phyloP scores from a whole-genome alignment of 2,888 invertebrate species.

The Phragmatobia fuliginosa region DNA sequence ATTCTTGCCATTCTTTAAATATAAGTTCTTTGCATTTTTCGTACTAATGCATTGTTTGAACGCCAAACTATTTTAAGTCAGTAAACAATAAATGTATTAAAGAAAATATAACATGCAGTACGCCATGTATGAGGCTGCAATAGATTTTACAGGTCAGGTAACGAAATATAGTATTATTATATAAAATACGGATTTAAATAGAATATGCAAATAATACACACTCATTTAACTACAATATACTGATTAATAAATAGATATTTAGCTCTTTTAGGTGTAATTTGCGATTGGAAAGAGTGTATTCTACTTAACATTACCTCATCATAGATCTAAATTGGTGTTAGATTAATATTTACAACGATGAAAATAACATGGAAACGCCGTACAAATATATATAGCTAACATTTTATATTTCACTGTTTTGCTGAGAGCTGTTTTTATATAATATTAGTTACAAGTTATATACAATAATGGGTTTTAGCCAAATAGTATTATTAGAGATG shows the following conservation, averaged over 20 bases:
- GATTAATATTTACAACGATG: not conserved
- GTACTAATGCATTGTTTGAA: too few species aligned
- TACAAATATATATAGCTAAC: conserved; percentile 6
- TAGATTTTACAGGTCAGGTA: too few species aligned
- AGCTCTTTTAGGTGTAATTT: not conserved
- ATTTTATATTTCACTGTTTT: conserved; percentile 14
- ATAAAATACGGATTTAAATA: not conserved
- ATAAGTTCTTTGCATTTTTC: too few species aligned
- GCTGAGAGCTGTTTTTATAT: conserved; percentile 1
- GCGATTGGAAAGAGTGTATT: not conserved
- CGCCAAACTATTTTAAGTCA: too few species aligned
- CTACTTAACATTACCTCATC: too few species aligned
- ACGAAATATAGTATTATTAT: too few species aligned
- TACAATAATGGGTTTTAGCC: not conserved
- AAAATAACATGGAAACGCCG: not conserved
- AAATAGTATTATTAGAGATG: not conserved
- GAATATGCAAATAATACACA: not conserved
- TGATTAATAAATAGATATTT: not conserved
- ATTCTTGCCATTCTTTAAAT: too few species aligned
- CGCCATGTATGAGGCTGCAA: too few species aligned
- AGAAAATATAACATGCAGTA: too few species aligned
- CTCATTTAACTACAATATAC: not conserved
- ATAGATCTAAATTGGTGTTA: not conserved
- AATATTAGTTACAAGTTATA: not conserved
- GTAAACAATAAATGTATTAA: too few species aligned